phyloP scores from a whole-genome alignment of 2,797 vertebrate species.

The Pampus argenteus region DNA sequence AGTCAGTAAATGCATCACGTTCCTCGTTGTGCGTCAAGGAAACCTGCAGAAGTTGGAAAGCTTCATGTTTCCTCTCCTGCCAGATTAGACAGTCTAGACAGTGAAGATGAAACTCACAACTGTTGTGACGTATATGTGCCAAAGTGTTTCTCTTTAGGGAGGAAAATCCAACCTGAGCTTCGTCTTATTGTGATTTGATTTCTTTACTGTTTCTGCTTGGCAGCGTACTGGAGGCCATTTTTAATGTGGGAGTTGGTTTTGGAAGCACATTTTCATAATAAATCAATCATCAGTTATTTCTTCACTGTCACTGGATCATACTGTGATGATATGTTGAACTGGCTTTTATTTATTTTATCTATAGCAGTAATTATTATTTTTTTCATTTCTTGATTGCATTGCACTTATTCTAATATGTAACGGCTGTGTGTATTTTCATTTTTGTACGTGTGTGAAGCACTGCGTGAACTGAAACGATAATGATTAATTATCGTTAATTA shows the following conservation, averaged over 20 bases:
- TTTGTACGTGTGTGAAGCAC: too few species aligned
- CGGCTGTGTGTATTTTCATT: too few species aligned
- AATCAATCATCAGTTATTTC: neutral
- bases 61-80: neutral
- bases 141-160: neutral
- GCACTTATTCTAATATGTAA: neutral
- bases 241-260: neutral
- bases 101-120: neutral
- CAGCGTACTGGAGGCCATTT: neutral
- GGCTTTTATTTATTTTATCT: neutral
- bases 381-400: neutral
- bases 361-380: neutral
- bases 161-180: neutral
- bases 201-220: neutral
- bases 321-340: neutral
- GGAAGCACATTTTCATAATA: neutral
- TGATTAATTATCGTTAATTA: too few species aligned
- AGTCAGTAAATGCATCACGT: neutral
- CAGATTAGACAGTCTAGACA: neutral
- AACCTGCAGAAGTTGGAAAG: neutral
- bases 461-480: too few species aligned
- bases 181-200: neutral
- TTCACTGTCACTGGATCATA: neutral
- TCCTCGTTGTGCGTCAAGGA: neutral
- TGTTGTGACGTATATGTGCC: neutral